Evolutionary conservation across 2,113 vertebrate genomes (phyloP).

Genomic region (Arenaria interpres): DNA sequence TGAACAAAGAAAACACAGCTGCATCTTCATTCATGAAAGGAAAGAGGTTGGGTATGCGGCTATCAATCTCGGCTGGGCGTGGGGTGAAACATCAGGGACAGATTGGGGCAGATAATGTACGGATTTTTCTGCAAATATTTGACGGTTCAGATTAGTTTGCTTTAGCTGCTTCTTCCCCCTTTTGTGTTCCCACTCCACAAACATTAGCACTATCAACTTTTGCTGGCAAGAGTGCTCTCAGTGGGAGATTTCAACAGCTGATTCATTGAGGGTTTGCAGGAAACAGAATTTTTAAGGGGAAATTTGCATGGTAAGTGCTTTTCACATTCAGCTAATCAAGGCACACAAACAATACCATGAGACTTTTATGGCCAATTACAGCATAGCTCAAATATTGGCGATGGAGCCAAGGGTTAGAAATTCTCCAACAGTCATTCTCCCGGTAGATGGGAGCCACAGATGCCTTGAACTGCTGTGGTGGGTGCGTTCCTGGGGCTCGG

Average conservation of each 20-base stretch:
- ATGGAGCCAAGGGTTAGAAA: not conserved
- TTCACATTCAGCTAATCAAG: slow-evolving; percentile 25
- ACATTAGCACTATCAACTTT: slow-evolving; percentile 44
- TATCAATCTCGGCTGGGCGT: not conserved
- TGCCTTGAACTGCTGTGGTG: not conserved
- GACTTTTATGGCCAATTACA: slow-evolving; percentile 10
- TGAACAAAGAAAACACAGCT: slow-evolving; percentile 66
- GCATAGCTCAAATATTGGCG: not conserved
- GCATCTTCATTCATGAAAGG: slow-evolving; percentile 51
- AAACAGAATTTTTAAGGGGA: slow-evolving; percentile 44
- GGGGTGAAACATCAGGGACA: slow-evolving; percentile 3
- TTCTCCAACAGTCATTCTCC: not conserved
- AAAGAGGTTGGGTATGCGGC: slow-evolving; percentile 9
- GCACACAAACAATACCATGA: not conserved
- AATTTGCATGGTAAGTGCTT: slow-evolving; percentile 55
- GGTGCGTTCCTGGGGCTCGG: not conserved
- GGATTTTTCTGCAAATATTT: slow-evolving; percentile 35
- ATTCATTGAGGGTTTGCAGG: slow-evolving; percentile 36
- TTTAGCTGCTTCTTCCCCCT: slow-evolving; percentile 34
- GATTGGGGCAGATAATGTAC: not conserved
- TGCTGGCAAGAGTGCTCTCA: slow-evolving; percentile 54
- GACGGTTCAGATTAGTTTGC: slow-evolving; percentile 9
- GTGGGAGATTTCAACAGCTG: slow-evolving; percentile 51
- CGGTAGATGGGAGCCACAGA: not conserved
- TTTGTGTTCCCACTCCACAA: slow-evolving; percentile 31